Percentiles rank a stretch among this genome's conserved stretches.
Evolutionary conservation across 2,113 vertebrate species (phyloP).

Genomic region (Passer montanus): DNA sequence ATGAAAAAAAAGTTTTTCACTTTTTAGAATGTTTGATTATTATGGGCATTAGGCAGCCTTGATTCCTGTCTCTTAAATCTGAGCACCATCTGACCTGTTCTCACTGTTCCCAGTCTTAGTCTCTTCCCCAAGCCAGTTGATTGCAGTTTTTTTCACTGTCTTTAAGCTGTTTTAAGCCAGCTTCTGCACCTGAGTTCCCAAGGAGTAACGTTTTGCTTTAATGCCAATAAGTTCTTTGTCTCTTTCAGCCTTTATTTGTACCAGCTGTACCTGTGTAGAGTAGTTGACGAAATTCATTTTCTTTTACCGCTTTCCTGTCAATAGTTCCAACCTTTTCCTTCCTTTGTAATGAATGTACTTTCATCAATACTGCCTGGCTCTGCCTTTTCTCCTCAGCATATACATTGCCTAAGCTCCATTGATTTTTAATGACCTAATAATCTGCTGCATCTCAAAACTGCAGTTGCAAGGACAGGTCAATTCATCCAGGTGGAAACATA

Average conservation of each 20-base stretch:
- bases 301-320: not conserved
- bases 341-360: not conserved
- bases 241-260: not conserved
- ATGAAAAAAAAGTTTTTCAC: not conserved
- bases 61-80: not conserved
- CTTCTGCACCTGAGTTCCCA: not conserved
- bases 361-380: not conserved
- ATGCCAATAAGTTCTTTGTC: not conserved
- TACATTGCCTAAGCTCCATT: not conserved
- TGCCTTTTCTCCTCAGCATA: not conserved
- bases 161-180: not conserved
- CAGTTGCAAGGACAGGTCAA: not conserved
- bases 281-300: not conserved
- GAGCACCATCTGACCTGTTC: not conserved
- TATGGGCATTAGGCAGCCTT: not conserved
- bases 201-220: not conserved
- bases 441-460: not conserved
- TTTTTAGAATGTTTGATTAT: not conserved
- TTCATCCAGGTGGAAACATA: not conserved
- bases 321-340: not conserved
- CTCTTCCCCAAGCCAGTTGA: not conserved
- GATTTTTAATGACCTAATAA: slow-evolving; percentile 1
- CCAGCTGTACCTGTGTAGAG: not conserved
- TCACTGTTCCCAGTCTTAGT: not conserved
- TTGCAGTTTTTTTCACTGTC: not conserved